Conservation (phyloP, 2,797 vertebrate species). For the Schizopygopsis pylzovi region DNA sequence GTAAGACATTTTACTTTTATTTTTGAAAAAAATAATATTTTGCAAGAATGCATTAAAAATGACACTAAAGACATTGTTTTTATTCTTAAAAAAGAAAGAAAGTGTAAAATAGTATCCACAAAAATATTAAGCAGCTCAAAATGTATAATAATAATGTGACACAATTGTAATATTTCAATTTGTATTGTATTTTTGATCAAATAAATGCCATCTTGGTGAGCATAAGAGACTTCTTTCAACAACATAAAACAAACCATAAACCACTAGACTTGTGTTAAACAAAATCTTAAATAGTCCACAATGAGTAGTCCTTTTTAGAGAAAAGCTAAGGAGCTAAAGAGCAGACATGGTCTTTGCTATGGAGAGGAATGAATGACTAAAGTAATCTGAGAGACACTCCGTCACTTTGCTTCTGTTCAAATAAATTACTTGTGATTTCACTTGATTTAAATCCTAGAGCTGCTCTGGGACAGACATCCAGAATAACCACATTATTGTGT, state of each 20-base stretch:
- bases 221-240: too few species aligned
- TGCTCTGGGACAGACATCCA: slow-evolving; percentile 19
- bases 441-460: slow-evolving; percentile 44
- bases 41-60: neutral
- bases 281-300: neutral
- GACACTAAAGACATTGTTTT: neutral
- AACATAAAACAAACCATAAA: too few species aligned
- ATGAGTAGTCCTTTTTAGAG: neutral
- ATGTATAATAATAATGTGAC: too few species aligned
- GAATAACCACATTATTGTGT: slow-evolving; percentile 21
- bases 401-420: slow-evolving; percentile 3
- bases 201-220: too few species aligned
- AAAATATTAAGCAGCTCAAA: too few species aligned
- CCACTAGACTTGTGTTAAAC: neutral
- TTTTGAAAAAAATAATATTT: neutral
- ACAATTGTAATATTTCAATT: too few species aligned
- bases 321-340: neutral
- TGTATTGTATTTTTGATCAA: too few species aligned
- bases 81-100: too few species aligned
- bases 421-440: slow-evolving; percentile 39
- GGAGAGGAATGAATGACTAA: slow-evolving; percentile 27
- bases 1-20: neutral
- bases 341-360: neutral
- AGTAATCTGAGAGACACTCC: slow-evolving; percentile 18
- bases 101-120: too few species aligned